These are phyloP conservation scores for Calyptommatus sinebrachiatus DNA, from an alignment of 2,113 vertebrate species.

Conservation along the genomic window DNA sequence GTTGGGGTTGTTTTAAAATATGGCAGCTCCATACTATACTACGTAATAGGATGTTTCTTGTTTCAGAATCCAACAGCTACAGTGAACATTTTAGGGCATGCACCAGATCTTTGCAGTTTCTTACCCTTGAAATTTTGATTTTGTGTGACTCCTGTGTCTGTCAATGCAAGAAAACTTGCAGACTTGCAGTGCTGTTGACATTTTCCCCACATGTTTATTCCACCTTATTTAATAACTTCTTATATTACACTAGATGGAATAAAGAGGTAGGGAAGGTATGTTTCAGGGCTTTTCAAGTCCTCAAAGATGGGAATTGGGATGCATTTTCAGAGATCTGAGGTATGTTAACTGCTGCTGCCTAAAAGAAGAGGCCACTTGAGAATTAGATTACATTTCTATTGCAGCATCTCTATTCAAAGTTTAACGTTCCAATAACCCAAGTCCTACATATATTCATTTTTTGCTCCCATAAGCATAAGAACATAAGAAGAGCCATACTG, in stretches of 20 bases:
- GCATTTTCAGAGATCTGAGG: background rate
- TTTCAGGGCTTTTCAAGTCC: background rate
- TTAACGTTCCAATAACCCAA: too few relatives aligned
- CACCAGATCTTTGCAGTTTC: background rate
- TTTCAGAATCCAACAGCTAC: conserved; percentile 16
- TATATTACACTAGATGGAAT: background rate
- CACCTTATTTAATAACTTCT: too few relatives aligned
- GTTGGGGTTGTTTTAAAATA: conserved; percentile 5
- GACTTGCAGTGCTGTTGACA: background rate
- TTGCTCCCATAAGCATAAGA: too few relatives aligned
- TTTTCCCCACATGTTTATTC: too few relatives aligned
- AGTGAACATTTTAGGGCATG: conserved; percentile 4
- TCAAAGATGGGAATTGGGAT: background rate
- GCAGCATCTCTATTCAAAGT: background rate
- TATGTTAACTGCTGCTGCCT: background rate
- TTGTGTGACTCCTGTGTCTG: background rate
- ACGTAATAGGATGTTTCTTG: conserved; percentile 9
- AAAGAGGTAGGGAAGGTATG: background rate
- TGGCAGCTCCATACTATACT: background rate
- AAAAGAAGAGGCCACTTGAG: background rate
- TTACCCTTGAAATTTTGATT: conserved; percentile 2
- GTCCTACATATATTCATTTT: background rate
- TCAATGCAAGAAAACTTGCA: background rate
- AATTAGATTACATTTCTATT: background rate
- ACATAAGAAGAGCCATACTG: too few relatives aligned